These are phyloP conservation scores for Doryteuthis pealeii DNA, from an alignment of 1,140 invertebrate genomes.

Conservation along the genomic window DNA sequence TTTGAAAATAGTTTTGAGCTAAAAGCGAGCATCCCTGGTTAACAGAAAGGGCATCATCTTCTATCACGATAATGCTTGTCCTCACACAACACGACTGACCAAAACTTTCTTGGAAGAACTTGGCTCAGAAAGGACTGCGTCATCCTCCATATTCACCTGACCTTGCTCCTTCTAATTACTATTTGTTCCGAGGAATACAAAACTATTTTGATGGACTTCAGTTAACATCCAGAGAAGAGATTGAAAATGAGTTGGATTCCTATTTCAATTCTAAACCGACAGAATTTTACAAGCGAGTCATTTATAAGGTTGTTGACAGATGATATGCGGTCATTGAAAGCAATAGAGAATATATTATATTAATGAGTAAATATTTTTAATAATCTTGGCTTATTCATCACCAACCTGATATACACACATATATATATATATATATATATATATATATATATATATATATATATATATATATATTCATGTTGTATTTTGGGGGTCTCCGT, in stretches of 20 bases:
- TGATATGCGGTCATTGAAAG: not conserved
- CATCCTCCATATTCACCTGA: not conserved
- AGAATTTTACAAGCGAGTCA: not conserved
- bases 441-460: too few species aligned
- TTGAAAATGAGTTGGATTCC: too few species aligned
- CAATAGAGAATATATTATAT: not conserved
- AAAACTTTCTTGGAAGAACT: too few species aligned
- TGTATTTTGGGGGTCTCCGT: too few species aligned
- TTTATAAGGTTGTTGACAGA: not conserved
- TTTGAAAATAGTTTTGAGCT: too few species aligned
- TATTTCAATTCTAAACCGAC: not conserved
- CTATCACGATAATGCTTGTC: too few species aligned
- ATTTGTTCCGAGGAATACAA: too few species aligned
- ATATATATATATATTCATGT: too few species aligned
- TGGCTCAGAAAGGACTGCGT: not conserved
- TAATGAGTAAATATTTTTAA: not conserved
- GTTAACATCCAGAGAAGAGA: too few species aligned
- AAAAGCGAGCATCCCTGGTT: too few species aligned
- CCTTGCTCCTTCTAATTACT: too few species aligned
- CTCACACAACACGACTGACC: not conserved
- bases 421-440: slow-evolving; percentile 1
- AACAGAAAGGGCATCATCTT: not conserved
- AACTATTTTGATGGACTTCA: too few species aligned
- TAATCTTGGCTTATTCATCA: not conserved
- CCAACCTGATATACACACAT: not conserved